Evolutionary conservation across 2,888 invertebrate genomes (phyloP).

Genomic region (Allacma fusca): DNA sequence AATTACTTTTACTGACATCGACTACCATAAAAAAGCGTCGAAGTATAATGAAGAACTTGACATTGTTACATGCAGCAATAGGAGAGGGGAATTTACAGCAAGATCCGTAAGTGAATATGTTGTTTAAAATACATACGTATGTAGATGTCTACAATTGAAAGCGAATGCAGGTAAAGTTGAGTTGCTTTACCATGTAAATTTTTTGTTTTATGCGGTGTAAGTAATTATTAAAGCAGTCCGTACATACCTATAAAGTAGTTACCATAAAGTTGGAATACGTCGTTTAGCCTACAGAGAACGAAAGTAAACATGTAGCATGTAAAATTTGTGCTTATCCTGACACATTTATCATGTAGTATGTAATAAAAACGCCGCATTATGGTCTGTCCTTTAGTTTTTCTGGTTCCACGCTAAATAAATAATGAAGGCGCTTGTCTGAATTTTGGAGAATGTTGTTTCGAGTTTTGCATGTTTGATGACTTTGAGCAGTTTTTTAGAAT

Average conservation of each 20-base stretch:
- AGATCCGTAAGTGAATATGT: constrained; percentile 24
- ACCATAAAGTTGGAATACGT: too few species aligned
- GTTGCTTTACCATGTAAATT: not conserved
- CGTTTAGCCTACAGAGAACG: not conserved
- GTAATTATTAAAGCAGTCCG: not conserved
- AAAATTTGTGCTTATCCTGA: constrained; percentile 13
- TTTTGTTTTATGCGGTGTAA: not conserved
- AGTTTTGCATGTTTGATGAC: constrained; percentile 1
- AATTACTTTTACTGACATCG: not conserved
- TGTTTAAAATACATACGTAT: not conserved
- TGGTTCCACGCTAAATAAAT: constrained; percentile 12
- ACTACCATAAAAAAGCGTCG: not conserved
- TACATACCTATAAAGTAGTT: too few species aligned
- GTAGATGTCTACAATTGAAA: too few species aligned
- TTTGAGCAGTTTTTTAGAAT: not conserved
- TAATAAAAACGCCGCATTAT: constrained; percentile 9
- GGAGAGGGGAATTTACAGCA: constrained; percentile 16
- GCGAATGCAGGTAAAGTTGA: not conserved
- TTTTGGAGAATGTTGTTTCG: constrained; percentile 6
- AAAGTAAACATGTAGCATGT: not conserved
- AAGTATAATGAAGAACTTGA: not conserved
- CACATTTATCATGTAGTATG: not conserved
- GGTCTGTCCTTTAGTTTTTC: constrained; percentile 16
- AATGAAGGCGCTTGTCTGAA: not conserved
- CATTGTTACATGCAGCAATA: constrained; percentile 30